phyloP scores from a whole-genome alignment of 2,797 vertebrate genomes.

The Tokudaia muenninki region DNA sequence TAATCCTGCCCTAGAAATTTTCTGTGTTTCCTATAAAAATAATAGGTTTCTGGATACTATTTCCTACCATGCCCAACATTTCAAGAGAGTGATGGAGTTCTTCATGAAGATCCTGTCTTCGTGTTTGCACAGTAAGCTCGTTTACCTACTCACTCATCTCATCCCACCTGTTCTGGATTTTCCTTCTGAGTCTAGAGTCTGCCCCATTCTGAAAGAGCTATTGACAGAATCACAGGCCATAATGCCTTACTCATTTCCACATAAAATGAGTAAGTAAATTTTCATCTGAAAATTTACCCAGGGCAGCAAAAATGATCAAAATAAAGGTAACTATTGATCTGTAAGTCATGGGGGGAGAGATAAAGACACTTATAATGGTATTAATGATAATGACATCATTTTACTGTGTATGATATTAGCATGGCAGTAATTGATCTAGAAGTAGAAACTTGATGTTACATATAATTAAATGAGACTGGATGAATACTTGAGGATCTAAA shows the following conservation, averaged over 20 bases:
- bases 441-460: slow-evolving; percentile 78
- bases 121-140: not conserved
- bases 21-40: not conserved
- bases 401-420: slow-evolving; percentile 67
- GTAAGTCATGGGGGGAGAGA: slow-evolving; percentile 45
- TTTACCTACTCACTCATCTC: not conserved
- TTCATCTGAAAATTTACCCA: too few species aligned
- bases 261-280: too few species aligned
- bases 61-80: not conserved
- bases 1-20: not conserved
- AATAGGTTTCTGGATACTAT: not conserved
- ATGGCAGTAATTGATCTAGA: slow-evolving; percentile 75
- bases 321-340: slow-evolving; percentile 55
- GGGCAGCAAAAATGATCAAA: slow-evolving; percentile 21
- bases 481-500: slow-evolving; percentile 78
- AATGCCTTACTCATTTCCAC: not conserved
- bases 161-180: not conserved
- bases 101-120: not conserved
- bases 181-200: not conserved
- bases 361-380: not conserved
- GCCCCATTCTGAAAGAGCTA: not conserved
- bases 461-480: slow-evolving; percentile 81
- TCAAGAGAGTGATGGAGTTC: not conserved
- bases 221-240: not conserved
- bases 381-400: slow-evolving; percentile 17